Evolutionary conservation across 2,113 vertebrate species (phyloP).

Genomic region (Martes martes): DNA sequence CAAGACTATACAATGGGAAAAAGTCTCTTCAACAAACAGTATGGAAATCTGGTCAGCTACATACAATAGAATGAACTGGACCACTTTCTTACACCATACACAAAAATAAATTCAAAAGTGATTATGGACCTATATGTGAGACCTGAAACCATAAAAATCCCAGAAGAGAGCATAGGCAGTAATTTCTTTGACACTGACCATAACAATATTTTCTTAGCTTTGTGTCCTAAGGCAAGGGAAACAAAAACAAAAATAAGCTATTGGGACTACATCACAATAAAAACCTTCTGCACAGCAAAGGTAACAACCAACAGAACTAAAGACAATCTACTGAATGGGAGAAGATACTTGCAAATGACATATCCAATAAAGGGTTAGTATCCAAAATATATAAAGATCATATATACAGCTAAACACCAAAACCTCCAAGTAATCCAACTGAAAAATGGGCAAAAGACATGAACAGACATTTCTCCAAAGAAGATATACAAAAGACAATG

Average conservation of each 20-base stretch:
- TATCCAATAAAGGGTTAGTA: background rate
- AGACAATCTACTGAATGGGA: background rate
- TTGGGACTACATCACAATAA: background rate
- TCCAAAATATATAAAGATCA: background rate
- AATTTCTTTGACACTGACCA: background rate
- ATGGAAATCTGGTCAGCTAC: background rate
- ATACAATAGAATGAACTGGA: background rate
- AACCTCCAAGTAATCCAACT: background rate
- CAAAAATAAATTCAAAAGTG: background rate
- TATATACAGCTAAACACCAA: background rate
- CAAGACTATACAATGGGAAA: background rate
- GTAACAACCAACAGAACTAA: background rate
- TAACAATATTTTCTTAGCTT: background rate
- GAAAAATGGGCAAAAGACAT: background rate
- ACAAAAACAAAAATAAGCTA: background rate
- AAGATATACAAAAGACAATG: background rate
- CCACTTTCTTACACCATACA: background rate
- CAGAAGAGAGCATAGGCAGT: background rate
- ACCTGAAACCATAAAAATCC: background rate
- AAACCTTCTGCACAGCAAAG: background rate
- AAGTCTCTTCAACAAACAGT: background rate
- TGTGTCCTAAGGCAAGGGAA: background rate
- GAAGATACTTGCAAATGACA: background rate
- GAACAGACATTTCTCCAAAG: background rate
- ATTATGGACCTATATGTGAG: background rate